Evolutionary conservation across 2,797 vertebrate genomes (phyloP), one percentile per base, ranked within the genome.

Genomic region (Toxotes lorentzi): DNA sequence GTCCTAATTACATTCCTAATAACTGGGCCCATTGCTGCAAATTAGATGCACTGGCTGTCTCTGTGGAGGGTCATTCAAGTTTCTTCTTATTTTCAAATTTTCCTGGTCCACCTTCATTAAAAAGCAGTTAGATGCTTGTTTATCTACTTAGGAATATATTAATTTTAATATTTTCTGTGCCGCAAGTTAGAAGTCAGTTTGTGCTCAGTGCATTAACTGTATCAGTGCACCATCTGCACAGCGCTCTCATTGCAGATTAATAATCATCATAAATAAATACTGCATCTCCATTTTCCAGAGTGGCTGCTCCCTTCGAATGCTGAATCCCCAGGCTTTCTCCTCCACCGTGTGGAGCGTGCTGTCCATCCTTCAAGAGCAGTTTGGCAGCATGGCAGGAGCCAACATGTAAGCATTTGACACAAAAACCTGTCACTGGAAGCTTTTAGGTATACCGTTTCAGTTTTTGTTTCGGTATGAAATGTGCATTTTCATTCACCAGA

Each of bases 321-420:
- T 99, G 65, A 97, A 97, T 86, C 98, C 98, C 2, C 98, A 99
- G 93, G 93, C 96, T 1, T 99, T 99, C 91, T 98, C 97, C 2
- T 64, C 88, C 76, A 94, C 95, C 0, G 93, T 99, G 77, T 99
- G 98, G 98, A 96, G 95, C 7, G 93, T 98, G 53, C 91, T 99
- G 76, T 97, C 97, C 59, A 93, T 97, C 86, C 96, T 99, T 17
- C 98, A 99, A 87, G 98, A 99, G 90, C 94, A 96, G 53, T 99
- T 99, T 23, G 95, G 97, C 80, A 98, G 96, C 91, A 99, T 99
- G 98, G 97, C 91, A 0, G 98, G 98, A 27, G 97, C 97, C 80
- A 99, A 99, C 60, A 76, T 96, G 96, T 96, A 84, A 71, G 95
- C 86, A 21, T 58, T 10, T 4, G 0, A 14, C 4, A 23, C 4